Base-by-base conservation (phyloP, 1,140 invertebrate genomes). In the Ephestia elutella region DNA sequence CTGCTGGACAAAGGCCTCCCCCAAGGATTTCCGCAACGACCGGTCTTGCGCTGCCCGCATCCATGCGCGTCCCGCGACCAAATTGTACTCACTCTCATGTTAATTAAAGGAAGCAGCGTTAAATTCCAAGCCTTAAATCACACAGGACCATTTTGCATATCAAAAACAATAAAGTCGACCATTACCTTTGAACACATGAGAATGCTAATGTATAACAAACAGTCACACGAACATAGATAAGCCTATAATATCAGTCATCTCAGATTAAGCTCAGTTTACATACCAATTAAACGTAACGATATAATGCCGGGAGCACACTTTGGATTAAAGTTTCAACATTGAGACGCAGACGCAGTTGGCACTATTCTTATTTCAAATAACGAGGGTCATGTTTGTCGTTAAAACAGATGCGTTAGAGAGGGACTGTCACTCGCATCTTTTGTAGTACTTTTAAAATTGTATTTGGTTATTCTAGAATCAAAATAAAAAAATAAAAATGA, bases 191-290 rank as follows among this genome's bases (percentile, higher is more conserved):
- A 44, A 44, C 38, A 44, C 38, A 9, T 44, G 38, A 44, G 38
- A 44, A 44, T 44, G 13, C 38, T 44, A 44, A 44, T 44, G 38
- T 44, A 44, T 15, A 44, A 44, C 38, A 44, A 44, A 44, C 38
- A 44, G 38, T 44, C 15, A 44, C 38, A 44, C 15, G 30, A 32
- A n/a, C 15, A 17, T 15, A 20, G 55, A 56, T 56, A 38, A 56
- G 35, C 55, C 38, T n/a, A 20, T 58, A 53, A 51, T 21, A 49
- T 53, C 50, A 51, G 57, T 30, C 19, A 58, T n/a, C 49, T 58
- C 30, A 51, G 57, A 58, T 58, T 58, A 49, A 53, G 48, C 25
- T 58, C 57, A 50, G 57, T 58, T 58, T 58, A 58, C 57, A 51
- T 58, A 58, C 57, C 57, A 58, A 58, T 58, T 58, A 58, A 58